Evolutionary conservation across 2,888 invertebrate species (phyloP), one percentile per base, ranked within the genome.

Genomic region (Alentia gelatinosa): DNA sequence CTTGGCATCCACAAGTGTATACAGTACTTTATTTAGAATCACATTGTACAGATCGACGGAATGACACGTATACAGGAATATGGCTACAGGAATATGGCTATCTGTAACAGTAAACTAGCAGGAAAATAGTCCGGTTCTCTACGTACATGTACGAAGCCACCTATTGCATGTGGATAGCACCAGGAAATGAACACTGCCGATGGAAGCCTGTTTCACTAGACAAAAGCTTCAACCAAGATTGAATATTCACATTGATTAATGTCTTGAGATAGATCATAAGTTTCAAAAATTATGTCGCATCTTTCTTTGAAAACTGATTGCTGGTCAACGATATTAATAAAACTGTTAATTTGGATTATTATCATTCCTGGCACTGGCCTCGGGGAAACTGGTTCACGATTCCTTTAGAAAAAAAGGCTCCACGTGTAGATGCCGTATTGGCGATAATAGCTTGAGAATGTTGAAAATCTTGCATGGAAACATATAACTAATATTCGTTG

Each of bases 11-110:
- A 30, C 26, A 68, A 26, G 12, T 30, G 68, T 68, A 30, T n/a
- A 68, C n/a, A 68, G 5, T 30, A n/a, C 68, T 68, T 68, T 68
- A 68, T 68, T 68, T 68, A 30, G 68, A 68, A 68, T 68, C 68
- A 68, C 68, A 68, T 30, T 68, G 23, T 68, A 68, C 33, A 68
- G n/a, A 30, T 68, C 12, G 26, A 68, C 26, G 68, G 68, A 68
- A 68, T 68, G 68, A 30, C 68, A 30, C 68, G 30, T 30, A 68
- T 68, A 1, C 1, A 56, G 19, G 56, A n/a, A 56, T 56, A n/a
- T n/a, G n/a, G n/a, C n/a, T n/a, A n/a, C n/a, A n/a, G n/a, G n/a
- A n/a, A n/a, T n/a, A n/a, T 56, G 19, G 30, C 68, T 68, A 68
- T 4, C 1, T 68, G 30, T 68, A 68, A 68, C 26, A 30, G 33